phyloP scores from a whole-genome alignment of 2,888 invertebrate genomes.

The Ennomos fuscantarius region DNA sequence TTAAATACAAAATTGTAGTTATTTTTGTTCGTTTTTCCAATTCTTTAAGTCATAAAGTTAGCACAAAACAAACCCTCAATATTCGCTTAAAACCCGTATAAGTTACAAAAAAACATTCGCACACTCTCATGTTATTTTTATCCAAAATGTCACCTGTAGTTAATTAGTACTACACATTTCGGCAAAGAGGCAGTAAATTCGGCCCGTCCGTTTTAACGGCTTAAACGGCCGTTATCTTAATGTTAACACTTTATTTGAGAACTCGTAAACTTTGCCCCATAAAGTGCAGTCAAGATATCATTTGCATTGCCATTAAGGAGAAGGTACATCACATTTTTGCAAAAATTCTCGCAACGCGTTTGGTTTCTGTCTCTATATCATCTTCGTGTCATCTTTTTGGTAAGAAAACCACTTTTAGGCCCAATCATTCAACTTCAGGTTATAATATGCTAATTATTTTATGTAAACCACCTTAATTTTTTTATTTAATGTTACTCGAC shows the following conservation, averaged over 20 bases:
- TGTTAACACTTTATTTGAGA: slow-evolving; percentile 69
- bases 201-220: slow-evolving; percentile 41
- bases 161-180: slow-evolving; percentile 36
- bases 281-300: slow-evolving; percentile 69
- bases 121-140: slow-evolving; percentile 17
- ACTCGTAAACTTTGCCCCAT: slow-evolving; percentile 65
- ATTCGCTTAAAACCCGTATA: neutral
- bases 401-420: no score
- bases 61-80: no score
- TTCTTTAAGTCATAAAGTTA: no score
- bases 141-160: slow-evolving; percentile 24
- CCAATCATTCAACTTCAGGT: no score
- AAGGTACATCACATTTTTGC: slow-evolving; percentile 9
- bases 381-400: no score
- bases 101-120: slow-evolving; percentile 12
- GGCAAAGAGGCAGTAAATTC: slow-evolving; percentile 31
- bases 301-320: slow-evolving; percentile 60
- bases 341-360: no score
- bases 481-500: no score
- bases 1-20: no score
- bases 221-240: slow-evolving; percentile 61
- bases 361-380: no score
- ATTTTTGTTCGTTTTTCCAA: no score
- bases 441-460: no score
- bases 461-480: no score